These are phyloP conservation scores for Cricetomys ansorgei DNA, from an alignment of 2,113 vertebrate genomes.

Conservation along the genomic window DNA sequence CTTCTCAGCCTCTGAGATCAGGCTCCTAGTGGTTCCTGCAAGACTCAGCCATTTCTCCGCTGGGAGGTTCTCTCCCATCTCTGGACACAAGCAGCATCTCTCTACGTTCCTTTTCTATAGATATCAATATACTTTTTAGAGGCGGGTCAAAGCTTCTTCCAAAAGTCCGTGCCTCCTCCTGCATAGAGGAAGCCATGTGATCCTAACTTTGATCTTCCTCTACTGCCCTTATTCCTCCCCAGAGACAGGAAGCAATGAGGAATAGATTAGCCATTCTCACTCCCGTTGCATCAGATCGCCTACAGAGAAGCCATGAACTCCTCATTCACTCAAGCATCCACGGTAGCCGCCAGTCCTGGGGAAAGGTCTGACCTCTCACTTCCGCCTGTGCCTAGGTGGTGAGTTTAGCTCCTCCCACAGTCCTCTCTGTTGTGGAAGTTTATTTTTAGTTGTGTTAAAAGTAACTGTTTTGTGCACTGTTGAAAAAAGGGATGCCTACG, in stretches of 20 bases:
- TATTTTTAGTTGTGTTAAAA: too few species aligned
- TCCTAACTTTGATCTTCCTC: background rate
- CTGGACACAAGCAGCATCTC: background rate
- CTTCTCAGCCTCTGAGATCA: background rate
- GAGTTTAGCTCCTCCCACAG: background rate
- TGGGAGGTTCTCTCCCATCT: background rate
- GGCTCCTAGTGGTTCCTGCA: background rate
- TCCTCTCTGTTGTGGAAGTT: too few species aligned
- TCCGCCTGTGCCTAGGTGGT: fast-evolving
- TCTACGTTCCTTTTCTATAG: background rate
- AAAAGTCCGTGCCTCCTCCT: background rate
- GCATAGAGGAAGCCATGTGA: background rate
- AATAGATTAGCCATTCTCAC: background rate
- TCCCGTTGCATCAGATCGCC: background rate
- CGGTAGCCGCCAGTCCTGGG: too few species aligned
- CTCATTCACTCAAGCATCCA: background rate
- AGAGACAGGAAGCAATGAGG: background rate
- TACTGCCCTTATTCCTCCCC: background rate
- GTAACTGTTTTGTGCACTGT: too few species aligned
- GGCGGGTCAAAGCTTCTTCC: background rate
- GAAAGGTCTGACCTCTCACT: background rate
- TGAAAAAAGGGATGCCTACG: too few species aligned
- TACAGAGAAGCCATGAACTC: background rate
- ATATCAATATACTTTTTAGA: background rate
- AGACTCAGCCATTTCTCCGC: background rate